phyloP scores from a whole-genome alignment of 2,797 vertebrate species.

The Typhlichthys eigenmanni region DNA sequence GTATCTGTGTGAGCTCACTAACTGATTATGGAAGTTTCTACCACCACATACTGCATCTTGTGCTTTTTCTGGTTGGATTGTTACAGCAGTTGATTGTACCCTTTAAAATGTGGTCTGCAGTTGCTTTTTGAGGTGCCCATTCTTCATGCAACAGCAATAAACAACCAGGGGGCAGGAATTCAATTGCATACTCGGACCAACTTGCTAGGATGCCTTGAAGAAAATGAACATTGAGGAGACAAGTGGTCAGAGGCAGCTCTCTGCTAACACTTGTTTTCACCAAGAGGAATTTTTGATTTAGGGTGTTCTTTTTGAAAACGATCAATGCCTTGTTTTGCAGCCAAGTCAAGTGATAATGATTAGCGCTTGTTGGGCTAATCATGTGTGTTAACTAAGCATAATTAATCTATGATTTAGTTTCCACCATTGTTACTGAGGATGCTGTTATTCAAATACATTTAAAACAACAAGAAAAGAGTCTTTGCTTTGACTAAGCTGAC shows the following conservation, averaged over 20 bases:
- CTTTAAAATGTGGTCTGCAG: constrained; percentile 48
- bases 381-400: neutral
- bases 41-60: neutral
- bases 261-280: constrained; percentile 1
- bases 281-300: neutral
- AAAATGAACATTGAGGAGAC: constrained; percentile 6
- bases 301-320: neutral
- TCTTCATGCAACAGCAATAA: constrained; percentile 48
- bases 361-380: neutral
- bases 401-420: neutral
- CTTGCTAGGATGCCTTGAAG: constrained; percentile 1
- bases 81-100: constrained; percentile 35
- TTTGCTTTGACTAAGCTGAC: constrained; percentile 1
- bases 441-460: constrained; percentile 5
- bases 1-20: neutral
- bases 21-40: constrained; percentile 21
- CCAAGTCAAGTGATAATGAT: neutral
- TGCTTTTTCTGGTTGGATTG: constrained; percentile 16
- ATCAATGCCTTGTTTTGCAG: neutral
- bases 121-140: constrained; percentile 34
- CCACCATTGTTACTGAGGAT: neutral
- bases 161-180: constrained; percentile 44
- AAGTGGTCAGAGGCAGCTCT: neutral
- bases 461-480: neutral
- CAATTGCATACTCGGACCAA: constrained; percentile 16